Base-by-base conservation (phyloP, 2,888 invertebrate genomes). In the Dryocosmus kuriphilus region DNA sequence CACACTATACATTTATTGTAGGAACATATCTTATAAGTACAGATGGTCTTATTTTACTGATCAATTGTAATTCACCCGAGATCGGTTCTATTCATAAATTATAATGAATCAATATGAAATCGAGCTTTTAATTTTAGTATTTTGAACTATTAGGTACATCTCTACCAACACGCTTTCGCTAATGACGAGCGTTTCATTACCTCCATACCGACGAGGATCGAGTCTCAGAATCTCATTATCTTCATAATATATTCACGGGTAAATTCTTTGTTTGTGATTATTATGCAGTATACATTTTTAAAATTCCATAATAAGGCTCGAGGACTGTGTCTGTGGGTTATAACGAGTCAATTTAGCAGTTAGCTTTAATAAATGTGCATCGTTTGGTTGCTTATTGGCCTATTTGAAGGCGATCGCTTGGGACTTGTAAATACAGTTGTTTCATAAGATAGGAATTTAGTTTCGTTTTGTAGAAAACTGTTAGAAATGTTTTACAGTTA, bases 141-240 rank as follows among this genome's bases (percentile, higher is more conserved):
- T 63, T 63, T 35, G 35, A 63, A 63, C 71, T 84, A 82, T 84
- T 84, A 84, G 83, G 83, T 85, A 84, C 80, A n/a, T n/a, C n/a
- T 84, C 85, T 81, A 86, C 84, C 85, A 85, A 85, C 86, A 85
- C 83, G 83, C 85, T 86, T 86, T 85, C 83, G 79, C 83, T 83
- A 79, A 82, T 81, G 81, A 81, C 32, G 46, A 65, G 71, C 77
- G 76, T 81, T 80, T 81, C 82, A 83, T 82, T 78, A 79, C 63
- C 76, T 76, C 67, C 75, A 35, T 46, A 77, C 57, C 60, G 57
- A 74, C 77, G 9, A 30, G 24, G 27, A 73, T 73, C 27, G 16
- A 24, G 30, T n/a, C 32, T 32, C 11, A 35, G 61, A 55, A 51
- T 35, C 14, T 60, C 41, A 35, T 11, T 41, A 35, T 71, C 46